These are phyloP conservation scores for Myiotriccus ornatus DNA, from an alignment of 2,797 vertebrate species.

Conservation along the genomic window DNA sequence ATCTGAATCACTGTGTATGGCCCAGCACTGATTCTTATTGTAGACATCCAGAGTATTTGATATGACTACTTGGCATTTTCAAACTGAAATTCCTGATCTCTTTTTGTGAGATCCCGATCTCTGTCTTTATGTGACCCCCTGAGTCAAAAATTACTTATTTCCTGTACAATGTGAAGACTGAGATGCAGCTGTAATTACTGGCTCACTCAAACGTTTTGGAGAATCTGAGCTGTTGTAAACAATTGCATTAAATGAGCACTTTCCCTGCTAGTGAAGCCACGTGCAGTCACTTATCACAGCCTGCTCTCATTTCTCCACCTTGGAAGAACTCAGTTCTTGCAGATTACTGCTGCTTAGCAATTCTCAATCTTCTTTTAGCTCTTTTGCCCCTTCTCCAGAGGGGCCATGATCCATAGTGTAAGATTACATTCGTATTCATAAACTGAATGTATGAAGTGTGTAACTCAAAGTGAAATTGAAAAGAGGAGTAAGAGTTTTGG, in stretches of 20 bases:
- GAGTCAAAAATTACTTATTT: background rate
- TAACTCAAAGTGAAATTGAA: conserved; percentile 6
- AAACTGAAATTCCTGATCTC: background rate
- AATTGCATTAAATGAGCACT: background rate
- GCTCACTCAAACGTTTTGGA: background rate
- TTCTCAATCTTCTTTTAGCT: background rate
- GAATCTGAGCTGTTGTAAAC: background rate
- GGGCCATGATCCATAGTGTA: background rate
- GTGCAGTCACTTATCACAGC: background rate
- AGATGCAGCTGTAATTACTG: background rate
- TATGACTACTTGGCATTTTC: background rate
- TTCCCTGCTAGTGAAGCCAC: background rate
- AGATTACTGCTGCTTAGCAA: background rate
- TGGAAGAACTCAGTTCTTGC: background rate
- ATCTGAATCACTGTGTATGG: background rate
- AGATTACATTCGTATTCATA: background rate
- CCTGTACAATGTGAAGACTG: background rate
- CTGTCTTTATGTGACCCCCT: background rate
- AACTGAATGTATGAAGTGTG: background rate
- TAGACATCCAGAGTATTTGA: background rate
- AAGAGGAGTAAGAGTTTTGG: background rate
- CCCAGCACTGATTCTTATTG: background rate
- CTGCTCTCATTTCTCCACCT: background rate
- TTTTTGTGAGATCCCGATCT: background rate
- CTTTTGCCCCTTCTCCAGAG: background rate